These are phyloP conservation scores for Drosophila rufa DNA, from an alignment of 1,140 invertebrate genomes.

Conservation along the genomic window DNA sequence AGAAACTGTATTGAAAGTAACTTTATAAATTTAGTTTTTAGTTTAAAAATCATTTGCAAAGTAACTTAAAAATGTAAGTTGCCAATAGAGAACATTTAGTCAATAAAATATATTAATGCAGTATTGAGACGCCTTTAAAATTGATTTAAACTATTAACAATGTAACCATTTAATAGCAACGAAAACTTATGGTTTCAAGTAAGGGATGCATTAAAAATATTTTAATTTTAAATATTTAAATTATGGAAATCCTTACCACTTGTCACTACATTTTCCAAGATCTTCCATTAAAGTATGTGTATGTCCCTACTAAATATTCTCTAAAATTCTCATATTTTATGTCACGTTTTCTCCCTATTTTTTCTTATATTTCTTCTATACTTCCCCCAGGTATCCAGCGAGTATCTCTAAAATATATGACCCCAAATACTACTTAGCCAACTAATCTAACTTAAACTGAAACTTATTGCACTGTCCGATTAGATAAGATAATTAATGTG, in stretches of 20 bases:
- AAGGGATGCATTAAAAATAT: not conserved
- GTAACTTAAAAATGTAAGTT: too few species aligned
- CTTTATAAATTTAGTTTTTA: too few species aligned
- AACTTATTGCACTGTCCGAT: constrained; percentile 48
- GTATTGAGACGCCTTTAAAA: too few species aligned
- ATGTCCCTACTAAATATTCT: not conserved
- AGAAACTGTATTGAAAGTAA: too few species aligned
- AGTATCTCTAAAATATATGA: constrained; percentile 16
- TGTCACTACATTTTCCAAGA: too few species aligned
- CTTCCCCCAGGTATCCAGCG: constrained; percentile 10
- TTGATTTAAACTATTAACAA: not conserved
- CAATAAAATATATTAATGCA: too few species aligned
- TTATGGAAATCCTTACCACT: too few species aligned
- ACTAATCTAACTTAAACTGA: constrained; percentile 51
- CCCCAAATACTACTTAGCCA: constrained; percentile 31
- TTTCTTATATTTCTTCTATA: not conserved
- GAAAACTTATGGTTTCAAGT: too few species aligned
- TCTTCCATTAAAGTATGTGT: not conserved
- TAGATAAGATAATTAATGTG: constrained; percentile 54
- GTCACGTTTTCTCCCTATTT: not conserved
- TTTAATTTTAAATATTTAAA: not conserved
- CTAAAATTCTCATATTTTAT: not conserved
- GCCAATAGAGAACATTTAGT: too few species aligned
- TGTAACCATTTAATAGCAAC: not conserved
- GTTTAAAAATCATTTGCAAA: too few species aligned